These are phyloP conservation scores for Lasioglossum marginatum DNA, from an alignment of 2,888 invertebrate species.

Conservation along the genomic window DNA sequence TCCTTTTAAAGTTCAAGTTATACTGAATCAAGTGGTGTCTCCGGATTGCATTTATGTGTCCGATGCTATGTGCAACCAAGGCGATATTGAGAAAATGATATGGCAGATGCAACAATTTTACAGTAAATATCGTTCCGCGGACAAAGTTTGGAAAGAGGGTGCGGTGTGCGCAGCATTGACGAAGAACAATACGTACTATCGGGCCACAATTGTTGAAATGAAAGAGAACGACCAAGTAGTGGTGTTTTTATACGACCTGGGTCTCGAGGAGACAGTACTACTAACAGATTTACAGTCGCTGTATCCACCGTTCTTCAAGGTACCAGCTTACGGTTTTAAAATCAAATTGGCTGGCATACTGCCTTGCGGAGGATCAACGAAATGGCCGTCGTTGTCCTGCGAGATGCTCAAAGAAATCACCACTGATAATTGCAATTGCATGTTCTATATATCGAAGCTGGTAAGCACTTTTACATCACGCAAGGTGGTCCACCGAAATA, in stretches of 20 bases:
- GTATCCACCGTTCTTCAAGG: conserved; percentile 84
- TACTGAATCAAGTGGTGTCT: conserved; percentile 85
- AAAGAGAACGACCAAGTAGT: conserved; percentile 81
- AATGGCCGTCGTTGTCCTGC: conserved; percentile 88
- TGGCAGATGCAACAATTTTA: conserved; percentile 87
- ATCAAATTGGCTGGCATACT: conserved; percentile 90
- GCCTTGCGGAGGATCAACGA: conserved; percentile 88
- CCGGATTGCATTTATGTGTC: conserved; percentile 88
- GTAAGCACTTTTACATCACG: conserved; percentile 76
- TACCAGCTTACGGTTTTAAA: conserved; percentile 87
- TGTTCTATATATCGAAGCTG: conserved; percentile 86
- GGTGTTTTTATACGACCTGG: conserved; percentile 90
- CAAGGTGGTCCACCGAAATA: too few relatives aligned
- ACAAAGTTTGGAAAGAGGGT: conserved; percentile 85
- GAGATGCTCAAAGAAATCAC: conserved; percentile 87
- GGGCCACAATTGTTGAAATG: conserved; percentile 86
- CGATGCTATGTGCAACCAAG: conserved; percentile 84
- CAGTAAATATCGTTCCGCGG: conserved; percentile 72
- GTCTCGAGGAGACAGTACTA: conserved; percentile 85
- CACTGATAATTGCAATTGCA: conserved; percentile 84
- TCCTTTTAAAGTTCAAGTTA: conserved; percentile 85
- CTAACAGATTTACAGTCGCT: conserved; percentile 85
- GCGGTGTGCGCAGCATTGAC: conserved; percentile 85
- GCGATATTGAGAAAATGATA: conserved; percentile 85
- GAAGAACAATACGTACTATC: conserved; percentile 87